phyloP scores from a whole-genome alignment of 2,888 invertebrate genomes.

The Eremobia ochroleuca region DNA sequence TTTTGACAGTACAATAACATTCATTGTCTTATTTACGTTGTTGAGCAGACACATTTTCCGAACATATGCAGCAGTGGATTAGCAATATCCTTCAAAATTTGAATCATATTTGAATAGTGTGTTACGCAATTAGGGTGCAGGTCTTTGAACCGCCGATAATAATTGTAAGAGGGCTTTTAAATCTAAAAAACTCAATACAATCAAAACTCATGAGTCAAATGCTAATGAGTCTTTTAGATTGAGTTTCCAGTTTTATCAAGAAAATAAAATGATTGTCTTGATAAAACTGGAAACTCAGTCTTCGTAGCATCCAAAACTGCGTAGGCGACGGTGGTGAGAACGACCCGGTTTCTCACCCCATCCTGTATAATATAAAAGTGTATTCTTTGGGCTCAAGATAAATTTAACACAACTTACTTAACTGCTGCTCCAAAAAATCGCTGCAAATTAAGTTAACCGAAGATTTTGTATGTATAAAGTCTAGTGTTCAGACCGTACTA shows the following conservation, averaged over 20 bases:
- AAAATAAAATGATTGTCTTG: no score
- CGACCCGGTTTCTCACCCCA: constrained; percentile 11
- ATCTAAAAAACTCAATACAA: constrained; percentile 27
- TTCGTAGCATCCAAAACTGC: constrained; percentile 4
- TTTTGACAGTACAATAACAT: no score
- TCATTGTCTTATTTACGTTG: no score
- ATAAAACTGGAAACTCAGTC: constrained; percentile 40
- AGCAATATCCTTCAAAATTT: no score
- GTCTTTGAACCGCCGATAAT: constrained; percentile 46
- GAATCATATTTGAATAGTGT: no score
- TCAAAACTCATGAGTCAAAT: no score
- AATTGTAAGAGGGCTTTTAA: constrained; percentile 30
- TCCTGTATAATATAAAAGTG: not conserved
- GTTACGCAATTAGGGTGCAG: no score
- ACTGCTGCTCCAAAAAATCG: constrained; percentile 48
- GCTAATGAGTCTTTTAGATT: no score
- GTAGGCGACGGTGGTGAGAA: constrained; percentile 16
- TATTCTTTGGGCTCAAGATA: constrained; percentile 3
- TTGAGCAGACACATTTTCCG: no score
- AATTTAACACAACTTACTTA: constrained; percentile 60
- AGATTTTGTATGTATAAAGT: constrained; percentile 14
- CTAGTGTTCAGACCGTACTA: constrained; percentile 18
- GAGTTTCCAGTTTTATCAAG: no score
- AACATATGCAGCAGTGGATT: no score
- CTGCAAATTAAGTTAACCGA: constrained; percentile 54